Evolutionary conservation across 2,888 invertebrate species (phyloP).

Genomic region (Horisme vitalbata): DNA sequence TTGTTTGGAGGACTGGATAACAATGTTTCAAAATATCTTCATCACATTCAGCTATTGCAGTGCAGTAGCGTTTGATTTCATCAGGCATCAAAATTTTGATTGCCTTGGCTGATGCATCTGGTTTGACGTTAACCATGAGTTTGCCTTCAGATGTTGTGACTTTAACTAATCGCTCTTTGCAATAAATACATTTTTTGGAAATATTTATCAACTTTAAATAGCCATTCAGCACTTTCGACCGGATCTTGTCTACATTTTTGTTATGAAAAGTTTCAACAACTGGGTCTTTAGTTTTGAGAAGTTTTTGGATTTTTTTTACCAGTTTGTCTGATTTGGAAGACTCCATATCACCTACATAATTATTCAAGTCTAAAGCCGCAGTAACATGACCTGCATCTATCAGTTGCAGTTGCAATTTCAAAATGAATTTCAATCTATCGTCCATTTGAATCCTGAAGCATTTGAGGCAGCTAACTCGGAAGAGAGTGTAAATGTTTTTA

Average conservation of each 20-base stretch:
- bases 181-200: slow-evolving; percentile 80
- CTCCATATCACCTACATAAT: slow-evolving; percentile 57
- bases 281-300: slow-evolving; percentile 57
- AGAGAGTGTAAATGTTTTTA: slow-evolving; percentile 86
- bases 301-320: slow-evolving; percentile 65
- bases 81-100: slow-evolving; percentile 84
- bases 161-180: slow-evolving; percentile 75
- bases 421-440: slow-evolving; percentile 76
- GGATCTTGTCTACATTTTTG: slow-evolving; percentile 77
- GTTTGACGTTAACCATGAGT: slow-evolving; percentile 76
- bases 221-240: slow-evolving; percentile 67
- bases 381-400: slow-evolving; percentile 89
- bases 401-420: slow-evolving; percentile 87
- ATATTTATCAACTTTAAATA: slow-evolving; percentile 72
- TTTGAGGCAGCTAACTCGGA: slow-evolving; percentile 87
- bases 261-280: slow-evolving; percentile 59
- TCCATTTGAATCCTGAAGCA: slow-evolving; percentile 87
- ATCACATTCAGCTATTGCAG: slow-evolving; percentile 88
- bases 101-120: slow-evolving; percentile 54
- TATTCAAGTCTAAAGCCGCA: slow-evolving; percentile 87
- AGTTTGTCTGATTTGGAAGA: slow-evolving; percentile 71
- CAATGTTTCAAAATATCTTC: slow-evolving; percentile 86
- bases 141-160: slow-evolving; percentile 84
- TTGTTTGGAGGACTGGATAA: slow-evolving; percentile 85
- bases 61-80: slow-evolving; percentile 86